phyloP scores from a whole-genome alignment of 2,888 invertebrate species.

The Ennomos erosarius region DNA sequence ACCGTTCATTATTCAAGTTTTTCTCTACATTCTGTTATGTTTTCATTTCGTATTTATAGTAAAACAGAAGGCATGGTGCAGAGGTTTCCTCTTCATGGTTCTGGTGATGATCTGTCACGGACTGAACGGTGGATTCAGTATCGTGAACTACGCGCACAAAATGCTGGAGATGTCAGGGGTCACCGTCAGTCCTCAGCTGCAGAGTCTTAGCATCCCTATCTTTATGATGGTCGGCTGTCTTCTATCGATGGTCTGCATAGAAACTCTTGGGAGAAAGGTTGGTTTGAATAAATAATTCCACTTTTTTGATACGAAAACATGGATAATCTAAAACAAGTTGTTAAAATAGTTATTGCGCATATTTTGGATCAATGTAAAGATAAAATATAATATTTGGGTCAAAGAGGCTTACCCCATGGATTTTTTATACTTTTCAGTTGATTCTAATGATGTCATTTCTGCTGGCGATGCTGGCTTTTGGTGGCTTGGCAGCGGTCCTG shows the following conservation, averaged over 20 bases:
- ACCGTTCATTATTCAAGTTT: too few relatives aligned
- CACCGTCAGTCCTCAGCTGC: constrained; percentile 47
- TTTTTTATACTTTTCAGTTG: constrained; percentile 35
- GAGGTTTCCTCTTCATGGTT: constrained; percentile 44
- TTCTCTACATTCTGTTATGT: too few relatives aligned
- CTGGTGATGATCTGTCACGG: constrained; percentile 40
- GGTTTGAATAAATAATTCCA: neutral
- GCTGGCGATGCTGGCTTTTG: constrained; percentile 41
- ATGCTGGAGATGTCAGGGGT: constrained; percentile 46
- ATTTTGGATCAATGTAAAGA: too few relatives aligned
- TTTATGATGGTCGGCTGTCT: constrained; percentile 49
- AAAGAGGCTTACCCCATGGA: too few relatives aligned
- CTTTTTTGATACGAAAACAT: too few relatives aligned
- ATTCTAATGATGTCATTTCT: constrained; percentile 41
- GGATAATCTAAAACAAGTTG: too few relatives aligned
- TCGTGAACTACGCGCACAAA: constrained; percentile 49
- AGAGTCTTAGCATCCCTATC: constrained; percentile 49
- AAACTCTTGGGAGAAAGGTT: constrained; percentile 46
- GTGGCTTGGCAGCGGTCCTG: constrained; percentile 42
- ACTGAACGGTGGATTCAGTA: constrained; percentile 46
- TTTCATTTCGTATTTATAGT: constrained; percentile 44
- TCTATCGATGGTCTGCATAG: constrained; percentile 43
- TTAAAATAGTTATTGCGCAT: too few relatives aligned
- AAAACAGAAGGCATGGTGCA: constrained; percentile 52
- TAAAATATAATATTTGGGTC: too few relatives aligned